phyloP scores from a whole-genome alignment of 2,888 invertebrate species.

The Eumacrocentrus americanus region DNA sequence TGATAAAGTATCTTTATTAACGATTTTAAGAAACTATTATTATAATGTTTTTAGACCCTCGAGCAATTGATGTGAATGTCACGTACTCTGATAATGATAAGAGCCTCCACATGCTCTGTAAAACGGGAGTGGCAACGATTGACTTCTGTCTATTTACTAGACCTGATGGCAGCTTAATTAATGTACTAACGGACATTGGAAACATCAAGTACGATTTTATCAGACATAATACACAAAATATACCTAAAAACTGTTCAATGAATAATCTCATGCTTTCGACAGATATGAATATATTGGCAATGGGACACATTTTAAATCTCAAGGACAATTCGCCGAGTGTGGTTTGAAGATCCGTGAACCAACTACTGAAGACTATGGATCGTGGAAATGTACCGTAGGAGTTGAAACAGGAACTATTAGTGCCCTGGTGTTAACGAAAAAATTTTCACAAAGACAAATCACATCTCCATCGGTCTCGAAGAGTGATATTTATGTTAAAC shows the following conservation, averaged over 20 bases:
- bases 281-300: constrained; percentile 49
- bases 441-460: neutral
- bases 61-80: neutral
- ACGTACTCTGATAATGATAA: neutral
- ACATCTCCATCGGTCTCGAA: neutral
- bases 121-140: constrained; percentile 17
- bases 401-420: neutral
- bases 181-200: constrained; percentile 42
- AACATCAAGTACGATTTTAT: constrained; percentile 42
- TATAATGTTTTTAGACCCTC: constrained; percentile 6
- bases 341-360: constrained; percentile 48
- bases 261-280: constrained; percentile 7
- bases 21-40: neutral
- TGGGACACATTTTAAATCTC: constrained; percentile 29
- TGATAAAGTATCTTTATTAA: too few species aligned
- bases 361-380: constrained; percentile 43
- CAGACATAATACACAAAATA: too few species aligned
- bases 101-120: constrained; percentile 36
- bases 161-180: constrained; percentile 43
- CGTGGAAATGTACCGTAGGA: constrained; percentile 48
- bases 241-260: neutral
- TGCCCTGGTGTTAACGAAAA: neutral
- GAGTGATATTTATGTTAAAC: constrained; percentile 42
- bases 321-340: constrained; percentile 39
- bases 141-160: constrained; percentile 45